Evolutionary conservation across 2,888 invertebrate species (phyloP).

Genomic region (Cephus nigrinus): DNA sequence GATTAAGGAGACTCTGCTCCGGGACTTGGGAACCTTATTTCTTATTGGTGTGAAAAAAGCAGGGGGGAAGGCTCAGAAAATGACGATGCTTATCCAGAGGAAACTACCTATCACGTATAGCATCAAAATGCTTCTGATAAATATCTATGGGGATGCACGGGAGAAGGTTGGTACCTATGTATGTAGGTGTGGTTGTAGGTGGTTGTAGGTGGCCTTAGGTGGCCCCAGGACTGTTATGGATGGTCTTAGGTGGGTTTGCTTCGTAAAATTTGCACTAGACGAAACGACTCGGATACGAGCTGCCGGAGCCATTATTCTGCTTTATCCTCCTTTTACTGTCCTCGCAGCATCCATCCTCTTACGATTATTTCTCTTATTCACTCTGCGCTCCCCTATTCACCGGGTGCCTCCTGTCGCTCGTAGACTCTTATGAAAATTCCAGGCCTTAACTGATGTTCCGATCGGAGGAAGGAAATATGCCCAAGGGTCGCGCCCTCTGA

Average conservation of each 20-base stretch:
- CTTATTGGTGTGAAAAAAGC: not conserved
- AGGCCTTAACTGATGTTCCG: not conserved
- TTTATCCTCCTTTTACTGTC: not conserved
- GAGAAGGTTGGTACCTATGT: not conserved
- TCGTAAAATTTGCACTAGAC: not conserved
- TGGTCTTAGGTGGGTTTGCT: not conserved
- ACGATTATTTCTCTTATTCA: not conserved
- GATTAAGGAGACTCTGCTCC: not conserved
- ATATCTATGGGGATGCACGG: not conserved
- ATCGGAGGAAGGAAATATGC: not conserved
- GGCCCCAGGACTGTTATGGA: not conserved
- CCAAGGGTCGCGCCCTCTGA: not conserved
- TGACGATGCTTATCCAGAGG: not conserved
- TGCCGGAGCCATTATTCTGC: not conserved
- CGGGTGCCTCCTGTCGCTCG: not conserved
- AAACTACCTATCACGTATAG: not conserved
- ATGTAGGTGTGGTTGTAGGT: too few species aligned
- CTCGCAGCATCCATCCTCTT: not conserved
- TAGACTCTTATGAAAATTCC: not conserved
- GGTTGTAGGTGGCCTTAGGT: not conserved
- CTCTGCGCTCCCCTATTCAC: not conserved
- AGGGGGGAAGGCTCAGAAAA: not conserved
- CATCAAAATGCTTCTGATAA: not conserved
- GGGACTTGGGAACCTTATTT: not conserved
- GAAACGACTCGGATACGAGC: not conserved